phyloP scores from a whole-genome alignment of 2,113 vertebrate genomes.

The Nestor notabilis region DNA sequence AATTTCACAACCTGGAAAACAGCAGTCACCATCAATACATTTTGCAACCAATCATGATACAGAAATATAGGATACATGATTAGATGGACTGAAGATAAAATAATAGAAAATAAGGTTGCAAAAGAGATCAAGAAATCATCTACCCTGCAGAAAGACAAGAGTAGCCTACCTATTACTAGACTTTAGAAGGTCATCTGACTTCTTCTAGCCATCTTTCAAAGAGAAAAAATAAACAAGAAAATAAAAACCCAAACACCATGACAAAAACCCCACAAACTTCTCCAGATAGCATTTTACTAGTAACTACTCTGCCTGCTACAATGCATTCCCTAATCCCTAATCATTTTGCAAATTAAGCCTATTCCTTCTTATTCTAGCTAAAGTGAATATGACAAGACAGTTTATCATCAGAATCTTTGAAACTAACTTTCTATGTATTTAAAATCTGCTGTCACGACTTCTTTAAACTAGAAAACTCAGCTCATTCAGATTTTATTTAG shows the following conservation, averaged over 20 bases:
- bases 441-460: not conserved
- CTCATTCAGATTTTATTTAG: not conserved
- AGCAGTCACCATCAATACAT: not conserved
- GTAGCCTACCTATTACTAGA: not conserved
- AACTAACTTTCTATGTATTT: not conserved
- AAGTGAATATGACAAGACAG: constrained; percentile 1
- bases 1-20: not conserved
- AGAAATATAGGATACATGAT: not conserved
- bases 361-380: not conserved
- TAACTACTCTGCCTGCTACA: not conserved
- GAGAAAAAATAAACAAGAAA: not conserved
- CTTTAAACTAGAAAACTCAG: not conserved
- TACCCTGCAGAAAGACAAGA: not conserved
- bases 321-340: not conserved
- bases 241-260: not conserved
- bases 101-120: not conserved
- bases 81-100: not conserved
- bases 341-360: not conserved
- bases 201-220: not conserved
- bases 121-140: not conserved
- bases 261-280: not conserved
- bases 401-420: constrained; percentile 23
- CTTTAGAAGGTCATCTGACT: not conserved
- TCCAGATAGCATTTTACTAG: not conserved
- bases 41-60: not conserved